Conservation (phyloP, 2,797 vertebrate genomes). For the Channallabes apus region DNA sequence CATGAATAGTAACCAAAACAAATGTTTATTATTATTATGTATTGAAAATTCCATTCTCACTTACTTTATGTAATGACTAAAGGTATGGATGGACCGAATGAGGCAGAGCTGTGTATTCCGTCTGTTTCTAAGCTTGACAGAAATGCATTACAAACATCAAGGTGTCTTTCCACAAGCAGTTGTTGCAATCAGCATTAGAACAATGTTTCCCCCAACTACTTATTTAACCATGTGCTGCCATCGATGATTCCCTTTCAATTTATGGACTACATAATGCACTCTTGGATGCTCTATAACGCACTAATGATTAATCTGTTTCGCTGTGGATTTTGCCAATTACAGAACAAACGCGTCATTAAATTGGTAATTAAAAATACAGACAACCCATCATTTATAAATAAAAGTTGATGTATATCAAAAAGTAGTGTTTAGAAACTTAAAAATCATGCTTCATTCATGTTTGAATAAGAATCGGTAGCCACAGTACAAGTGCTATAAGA, state of each 20-base stretch:
- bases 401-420: not conserved
- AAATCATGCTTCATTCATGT: not conserved
- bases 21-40: not conserved
- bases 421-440: not conserved
- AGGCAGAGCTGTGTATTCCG: not conserved
- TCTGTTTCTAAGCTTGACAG: not conserved
- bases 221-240: not conserved
- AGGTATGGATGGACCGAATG: not conserved
- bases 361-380: not conserved
- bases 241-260: not conserved
- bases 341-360: not conserved
- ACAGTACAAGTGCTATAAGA: not conserved
- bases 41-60: not conserved
- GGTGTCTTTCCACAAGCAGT: not conserved
- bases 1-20: not conserved
- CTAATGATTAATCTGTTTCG: not conserved
- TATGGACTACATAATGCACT: not conserved
- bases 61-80: not conserved
- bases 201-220: not conserved
- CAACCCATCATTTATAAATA: not conserved
- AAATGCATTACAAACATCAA: not conserved
- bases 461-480: not conserved
- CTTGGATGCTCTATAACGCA: no score
- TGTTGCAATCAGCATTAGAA: not conserved
- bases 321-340: not conserved